phyloP scores from a whole-genome alignment of 1,140 invertebrate species.

The Yoshiicerus persimilis region DNA sequence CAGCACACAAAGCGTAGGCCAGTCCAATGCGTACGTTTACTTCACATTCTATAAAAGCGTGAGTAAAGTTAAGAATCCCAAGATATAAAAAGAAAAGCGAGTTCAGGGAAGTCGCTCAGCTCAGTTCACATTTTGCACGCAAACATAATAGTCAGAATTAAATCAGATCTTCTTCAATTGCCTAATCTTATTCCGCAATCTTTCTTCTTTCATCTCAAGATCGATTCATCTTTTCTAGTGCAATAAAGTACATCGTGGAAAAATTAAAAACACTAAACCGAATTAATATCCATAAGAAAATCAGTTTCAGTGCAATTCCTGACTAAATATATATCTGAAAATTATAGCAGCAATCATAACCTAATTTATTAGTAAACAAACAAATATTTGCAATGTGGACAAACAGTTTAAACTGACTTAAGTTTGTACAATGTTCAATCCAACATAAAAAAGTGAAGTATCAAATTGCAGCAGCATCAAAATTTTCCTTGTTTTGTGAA shows the following conservation, averaged over 20 bases:
- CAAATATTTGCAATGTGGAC: too few relatives aligned
- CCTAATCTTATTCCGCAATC: background rate
- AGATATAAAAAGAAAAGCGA: conserved; percentile 18
- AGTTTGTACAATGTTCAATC: too few relatives aligned
- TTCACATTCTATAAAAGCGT: background rate
- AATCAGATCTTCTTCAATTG: background rate
- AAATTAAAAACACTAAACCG: too few relatives aligned
- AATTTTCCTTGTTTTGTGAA: background rate
- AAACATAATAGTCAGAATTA: background rate
- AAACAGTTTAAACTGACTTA: too few relatives aligned
- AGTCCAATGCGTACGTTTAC: too few relatives aligned
- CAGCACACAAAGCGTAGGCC: background rate
- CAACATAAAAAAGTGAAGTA: background rate
- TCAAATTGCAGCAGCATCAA: too few relatives aligned
- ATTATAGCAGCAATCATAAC: too few relatives aligned
- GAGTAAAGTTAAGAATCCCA: background rate
- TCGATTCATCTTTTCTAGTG: background rate
- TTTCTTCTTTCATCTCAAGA: background rate
- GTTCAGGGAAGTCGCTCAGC: conserved; percentile 1
- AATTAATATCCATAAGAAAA: too few relatives aligned
- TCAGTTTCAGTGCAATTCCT: too few relatives aligned
- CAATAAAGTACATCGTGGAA: too few relatives aligned
- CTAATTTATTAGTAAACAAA: too few relatives aligned
- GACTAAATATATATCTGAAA: too few relatives aligned
- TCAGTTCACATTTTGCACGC: background rate